Base-by-base conservation (phyloP, 2,113 vertebrate genomes). In the Tringa solitaria region DNA sequence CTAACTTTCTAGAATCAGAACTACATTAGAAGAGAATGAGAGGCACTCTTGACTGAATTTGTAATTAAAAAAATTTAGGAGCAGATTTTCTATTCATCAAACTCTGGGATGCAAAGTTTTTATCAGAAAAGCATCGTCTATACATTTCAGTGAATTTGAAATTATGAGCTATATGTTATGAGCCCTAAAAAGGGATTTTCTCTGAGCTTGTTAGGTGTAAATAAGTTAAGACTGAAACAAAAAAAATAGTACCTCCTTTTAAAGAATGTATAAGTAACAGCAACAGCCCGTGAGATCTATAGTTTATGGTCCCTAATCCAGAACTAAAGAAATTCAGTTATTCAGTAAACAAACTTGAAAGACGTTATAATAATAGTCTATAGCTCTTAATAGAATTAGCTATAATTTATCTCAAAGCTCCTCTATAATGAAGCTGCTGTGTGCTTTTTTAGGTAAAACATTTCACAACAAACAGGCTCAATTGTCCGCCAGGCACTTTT, bases 221-320 rank as follows among this genome's bases (percentile, higher is more conserved):
- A 97, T 96, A 92, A 95, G 96, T 96, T 92, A 87, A 93, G 48
- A 93, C 54, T 20, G 27, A 95, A 95, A 96, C 93, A 96, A 89
- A 61, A 60, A 83, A 86, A 90, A 41, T n/a, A 91, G 20, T 68
- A 74, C n/a, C 9, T 67, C 27, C 4, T 91, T 96, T 94, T 94
- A 95, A 95, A 92, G 88, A 89, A 20, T 5, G 32, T 41, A 72
- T 93, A 91, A 96, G 90, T 89, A 96, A 95, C 86, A 89, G 57
- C 0, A 0, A 20, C 45, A 82, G 16, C 39, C 35, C 33, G 65
- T 92, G 64, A 68, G 54, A 96, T 84, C 84, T 79, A 53, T 86
- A 95, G 61, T 90, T 96, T 28, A 9, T 41, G 56, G 43, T 69
- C 90, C 53, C 75, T 81, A 92, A 89, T 48, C 65, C 84, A 88